A percentile compares a stretch with the other conserved stretches of the same genome.
phyloP scores from a whole-genome alignment of 2,888 invertebrate genomes.

The Melangyna quadrimaculata region DNA sequence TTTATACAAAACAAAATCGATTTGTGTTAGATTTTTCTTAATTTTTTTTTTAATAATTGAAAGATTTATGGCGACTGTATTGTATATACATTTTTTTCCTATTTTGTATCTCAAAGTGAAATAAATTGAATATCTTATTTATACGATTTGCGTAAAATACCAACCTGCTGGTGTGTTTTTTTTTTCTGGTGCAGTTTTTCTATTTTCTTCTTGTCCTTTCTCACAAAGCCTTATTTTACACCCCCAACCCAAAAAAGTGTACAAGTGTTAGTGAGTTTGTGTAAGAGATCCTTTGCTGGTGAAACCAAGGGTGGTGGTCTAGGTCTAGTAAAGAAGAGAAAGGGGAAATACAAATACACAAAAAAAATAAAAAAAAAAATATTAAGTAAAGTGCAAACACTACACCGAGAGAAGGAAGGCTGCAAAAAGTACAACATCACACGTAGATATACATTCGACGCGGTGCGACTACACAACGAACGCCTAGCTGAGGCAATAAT shows the following conservation, averaged over 20 bases:
- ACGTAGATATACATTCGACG: slow-evolving; percentile 49
- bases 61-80: neutral
- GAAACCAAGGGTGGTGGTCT: slow-evolving; percentile 20
- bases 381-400: slow-evolving; percentile 63
- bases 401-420: slow-evolving; percentile 39
- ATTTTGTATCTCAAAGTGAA: slow-evolving; percentile 35
- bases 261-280: slow-evolving; percentile 26
- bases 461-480: slow-evolving; percentile 19
- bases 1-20: slow-evolving; percentile 52
- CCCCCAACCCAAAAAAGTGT: slow-evolving; percentile 19
- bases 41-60: neutral
- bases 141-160: slow-evolving; percentile 50
- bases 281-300: slow-evolving; percentile 26
- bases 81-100: neutral
- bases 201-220: neutral
- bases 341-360: neutral
- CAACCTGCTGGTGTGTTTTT: neutral
- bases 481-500: neutral
- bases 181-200: slow-evolving; percentile 15
- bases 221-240: slow-evolving; percentile 15
- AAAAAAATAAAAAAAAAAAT: slow-evolving; percentile 22
- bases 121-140: slow-evolving; percentile 65
- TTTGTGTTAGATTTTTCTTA: slow-evolving; percentile 1
- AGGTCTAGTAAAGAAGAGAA: slow-evolving; percentile 23
- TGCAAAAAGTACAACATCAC: slow-evolving; percentile 66